Evolutionary conservation across 2,888 invertebrate genomes (phyloP), one percentile per base, ranked within the genome.

Genomic region (Drosophila nr. medialis): DNA sequence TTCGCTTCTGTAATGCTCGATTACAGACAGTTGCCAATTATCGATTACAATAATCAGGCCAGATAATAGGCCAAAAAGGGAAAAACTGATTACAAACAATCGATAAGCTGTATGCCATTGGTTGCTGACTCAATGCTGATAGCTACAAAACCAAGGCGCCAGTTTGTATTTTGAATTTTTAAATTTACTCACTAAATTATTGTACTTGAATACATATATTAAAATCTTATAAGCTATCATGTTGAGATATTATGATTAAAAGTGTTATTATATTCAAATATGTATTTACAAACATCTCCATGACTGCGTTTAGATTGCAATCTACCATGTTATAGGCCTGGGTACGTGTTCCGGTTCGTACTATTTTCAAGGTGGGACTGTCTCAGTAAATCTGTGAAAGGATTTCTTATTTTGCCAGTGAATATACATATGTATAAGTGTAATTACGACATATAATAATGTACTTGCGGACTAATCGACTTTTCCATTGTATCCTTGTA

Each of bases 91-190:
- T 61, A 32, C 8, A 54, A 27, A 18, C 24, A 21, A 21, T 42
- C 67, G 49, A 49, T 38, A 40, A n/a, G 21, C 27, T 11, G 8
- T 29, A 13, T 32, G 6, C 0, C 7, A 7, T 21, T 3, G 7
- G 0, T n/a, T 1, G 0, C 6, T n/a, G 13, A n/a, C 1, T 13
- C 13, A 30, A 40, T 74, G 69, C 60, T 73, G 6, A 18, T 2
- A 45, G 74, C 56, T 73, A 64, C 42, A 15, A 49, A 42, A 60
- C 15, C 0, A 0, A 18, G 4, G 5, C 38, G 56, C 10, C 30
- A 24, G 10, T 30, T 6, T 30, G 5, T 10, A 42, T 21, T 40
- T 30, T 29, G n/a, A 29, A 30, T 21, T 29, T 29, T 2, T 15
- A 15, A 40, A 29, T 27, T 10, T 27, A n/a, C 13, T 13, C 32